These are phyloP conservation scores for Stenchaetothrips biformis DNA, from an alignment of 2,888 invertebrate species.

Conservation along the genomic window DNA sequence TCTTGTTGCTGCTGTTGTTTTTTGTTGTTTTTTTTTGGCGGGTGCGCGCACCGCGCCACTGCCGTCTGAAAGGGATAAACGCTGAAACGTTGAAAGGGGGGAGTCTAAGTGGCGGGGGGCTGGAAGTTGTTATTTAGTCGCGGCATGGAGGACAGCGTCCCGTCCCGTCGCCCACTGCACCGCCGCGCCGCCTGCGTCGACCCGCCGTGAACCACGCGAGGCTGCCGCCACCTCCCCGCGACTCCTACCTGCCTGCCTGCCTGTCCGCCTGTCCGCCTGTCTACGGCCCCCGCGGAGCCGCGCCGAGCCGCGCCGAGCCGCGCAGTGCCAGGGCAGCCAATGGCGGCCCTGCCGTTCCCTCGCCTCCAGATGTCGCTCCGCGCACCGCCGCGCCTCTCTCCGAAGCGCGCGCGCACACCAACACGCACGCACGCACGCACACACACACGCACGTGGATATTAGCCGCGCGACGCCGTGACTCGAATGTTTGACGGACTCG, in stretches of 20 bases:
- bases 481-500: too few species aligned
- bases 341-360: not conserved
- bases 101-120: not conserved
- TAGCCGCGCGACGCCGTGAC: too few species aligned
- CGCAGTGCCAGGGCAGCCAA: not conserved
- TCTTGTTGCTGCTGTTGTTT: too few species aligned
- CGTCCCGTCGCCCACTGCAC: not conserved
- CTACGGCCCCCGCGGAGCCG: constrained; percentile 15
- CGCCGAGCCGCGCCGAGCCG: not conserved
- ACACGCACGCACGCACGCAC: too few species aligned
- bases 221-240: not conserved
- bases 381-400: not conserved
- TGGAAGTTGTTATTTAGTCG: not conserved
- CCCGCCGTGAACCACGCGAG: constrained; percentile 1
- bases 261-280: not conserved
- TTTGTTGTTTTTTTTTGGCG: too few species aligned
- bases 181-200: not conserved
- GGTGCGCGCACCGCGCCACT: too few species aligned
- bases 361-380: constrained; percentile 4
- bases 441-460: too few species aligned
- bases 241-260: not conserved
- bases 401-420: not conserved
- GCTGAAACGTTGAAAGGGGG: not conserved
- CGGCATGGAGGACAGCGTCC: not conserved
- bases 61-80: too few species aligned